phyloP scores from a whole-genome alignment of 2,797 vertebrate species.

The Spondyliosoma cantharus region DNA sequence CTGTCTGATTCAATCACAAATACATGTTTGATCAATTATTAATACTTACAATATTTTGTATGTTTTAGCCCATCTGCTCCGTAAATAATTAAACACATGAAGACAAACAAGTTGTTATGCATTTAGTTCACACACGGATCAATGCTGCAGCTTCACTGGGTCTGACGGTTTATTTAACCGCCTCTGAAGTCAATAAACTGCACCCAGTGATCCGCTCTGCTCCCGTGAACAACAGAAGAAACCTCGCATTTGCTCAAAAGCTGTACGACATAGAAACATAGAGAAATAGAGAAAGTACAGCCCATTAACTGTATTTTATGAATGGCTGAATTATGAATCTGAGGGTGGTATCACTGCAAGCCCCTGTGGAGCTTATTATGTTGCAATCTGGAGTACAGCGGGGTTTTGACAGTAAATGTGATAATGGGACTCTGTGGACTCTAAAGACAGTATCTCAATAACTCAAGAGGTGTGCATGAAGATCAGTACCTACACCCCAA shows the following conservation, averaged over 20 bases:
- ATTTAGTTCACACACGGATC: not conserved
- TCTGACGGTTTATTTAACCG: not conserved
- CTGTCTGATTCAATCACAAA: not conserved
- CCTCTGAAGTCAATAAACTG: not conserved
- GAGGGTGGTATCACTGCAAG: slow-evolving; percentile 7
- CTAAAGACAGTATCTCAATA: not conserved
- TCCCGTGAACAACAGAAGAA: slow-evolving; percentile 12
- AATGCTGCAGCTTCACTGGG: not conserved
- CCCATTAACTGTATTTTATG: slow-evolving; percentile 1
- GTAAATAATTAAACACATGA: not conserved
- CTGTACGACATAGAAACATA: slow-evolving; percentile 6
- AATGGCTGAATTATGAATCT: slow-evolving; percentile 1
- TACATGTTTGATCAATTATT: not conserved
- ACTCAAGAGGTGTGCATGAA: not conserved
- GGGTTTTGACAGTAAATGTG: slow-evolving; percentile 7
- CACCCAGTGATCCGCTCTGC: not conserved
- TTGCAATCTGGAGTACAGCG: slow-evolving; percentile 2
- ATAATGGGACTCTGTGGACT: slow-evolving; percentile 18
- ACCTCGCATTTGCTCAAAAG: not conserved
- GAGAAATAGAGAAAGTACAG: slow-evolving; percentile 17
- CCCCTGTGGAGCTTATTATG: slow-evolving; percentile 23
- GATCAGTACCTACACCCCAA: not conserved
- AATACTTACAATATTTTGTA: not conserved
- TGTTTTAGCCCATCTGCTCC: not conserved
- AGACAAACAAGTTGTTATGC: not conserved